Evolutionary conservation across 2,888 invertebrate genomes (phyloP), one percentile per base, ranked within the genome.

Genomic region (Leucania comma): DNA sequence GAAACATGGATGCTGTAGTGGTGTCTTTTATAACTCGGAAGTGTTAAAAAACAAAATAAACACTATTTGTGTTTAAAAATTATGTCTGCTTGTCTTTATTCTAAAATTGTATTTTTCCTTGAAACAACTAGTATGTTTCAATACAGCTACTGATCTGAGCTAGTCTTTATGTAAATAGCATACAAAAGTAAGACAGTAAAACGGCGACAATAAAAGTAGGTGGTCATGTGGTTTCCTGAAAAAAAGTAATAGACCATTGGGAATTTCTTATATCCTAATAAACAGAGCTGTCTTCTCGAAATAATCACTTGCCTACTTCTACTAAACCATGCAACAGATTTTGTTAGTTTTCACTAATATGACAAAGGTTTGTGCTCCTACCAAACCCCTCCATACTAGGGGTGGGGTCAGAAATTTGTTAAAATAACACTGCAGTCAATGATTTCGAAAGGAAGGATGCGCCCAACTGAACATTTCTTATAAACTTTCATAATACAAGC

Each of bases 11-110:
- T 70, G 46, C 72, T 68, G 67, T 38, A 42, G 38, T 60, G 65
- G 68, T 70, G 29, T 46, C 10, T 66, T 78, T 81, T 56, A 70
- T 62, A 29, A 53, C 35, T 42, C 5, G 12, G 63, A 35, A 51
- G 56, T 53, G 63, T 32, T 63, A 14, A 38, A 63, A 26, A 63
- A 62, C 57, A 64, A 73, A 62, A 56, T 59, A 78, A 42, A 58
- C 32, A 54, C 22, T 2, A 48, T 68, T 81, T 22, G 17, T 10
- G 26, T 56, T 72, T 20, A 20, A 17, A 14, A 0, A 32, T 60
- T 1, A 61, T 32, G 22, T 29, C 4, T 29, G 48, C 5, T 35
- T 32, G 64, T 3, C 14, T 48, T 17, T 32, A 17, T 22, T 42
- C 42, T n/a, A 17, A 29, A 29, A 17, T 17, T 42, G 17, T 14